These are phyloP conservation scores for Tholera decimalis DNA, from an alignment of 2,888 invertebrate species.

Conservation along the genomic window DNA sequence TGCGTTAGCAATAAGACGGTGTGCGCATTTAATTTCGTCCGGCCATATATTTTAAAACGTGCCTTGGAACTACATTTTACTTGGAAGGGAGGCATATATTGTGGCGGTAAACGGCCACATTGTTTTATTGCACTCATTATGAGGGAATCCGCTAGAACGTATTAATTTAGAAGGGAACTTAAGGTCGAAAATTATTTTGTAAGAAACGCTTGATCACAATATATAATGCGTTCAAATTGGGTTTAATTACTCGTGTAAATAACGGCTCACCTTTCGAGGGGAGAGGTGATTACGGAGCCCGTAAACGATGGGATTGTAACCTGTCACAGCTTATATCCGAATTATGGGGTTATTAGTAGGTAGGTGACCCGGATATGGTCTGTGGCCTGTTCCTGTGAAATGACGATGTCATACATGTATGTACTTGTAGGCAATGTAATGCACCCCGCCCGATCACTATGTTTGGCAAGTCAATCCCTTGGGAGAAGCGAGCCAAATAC, in stretches of 20 bases:
- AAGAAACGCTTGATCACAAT: slow-evolving; percentile 55
- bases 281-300: slow-evolving; percentile 51
- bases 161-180: slow-evolving; percentile 74
- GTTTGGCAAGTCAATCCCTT: too few species aligned
- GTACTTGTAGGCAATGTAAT: not conserved
- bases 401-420: not conserved
- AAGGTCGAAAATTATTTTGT: slow-evolving; percentile 56
- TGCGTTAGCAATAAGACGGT: slow-evolving; percentile 62
- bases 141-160: slow-evolving; percentile 73
- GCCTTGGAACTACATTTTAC: slow-evolving; percentile 78
- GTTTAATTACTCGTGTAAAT: slow-evolving; percentile 61
- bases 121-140: slow-evolving; percentile 89
- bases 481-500: too few species aligned
- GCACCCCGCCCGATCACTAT: too few species aligned
- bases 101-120: slow-evolving; percentile 79
- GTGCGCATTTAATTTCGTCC: slow-evolving; percentile 77
- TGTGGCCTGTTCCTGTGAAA: not conserved
- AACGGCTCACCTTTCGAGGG: slow-evolving; percentile 57
- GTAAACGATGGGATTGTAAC: slow-evolving; percentile 55
- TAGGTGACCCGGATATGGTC: not conserved
- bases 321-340: slow-evolving; percentile 48
- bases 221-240: slow-evolving; percentile 56
- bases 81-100: slow-evolving; percentile 79
- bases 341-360: slow-evolving; percentile 33
- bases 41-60: slow-evolving; percentile 80